Evolutionary conservation across 1,140 invertebrate species (phyloP).

Genomic region (Elymnias hypermnestra): DNA sequence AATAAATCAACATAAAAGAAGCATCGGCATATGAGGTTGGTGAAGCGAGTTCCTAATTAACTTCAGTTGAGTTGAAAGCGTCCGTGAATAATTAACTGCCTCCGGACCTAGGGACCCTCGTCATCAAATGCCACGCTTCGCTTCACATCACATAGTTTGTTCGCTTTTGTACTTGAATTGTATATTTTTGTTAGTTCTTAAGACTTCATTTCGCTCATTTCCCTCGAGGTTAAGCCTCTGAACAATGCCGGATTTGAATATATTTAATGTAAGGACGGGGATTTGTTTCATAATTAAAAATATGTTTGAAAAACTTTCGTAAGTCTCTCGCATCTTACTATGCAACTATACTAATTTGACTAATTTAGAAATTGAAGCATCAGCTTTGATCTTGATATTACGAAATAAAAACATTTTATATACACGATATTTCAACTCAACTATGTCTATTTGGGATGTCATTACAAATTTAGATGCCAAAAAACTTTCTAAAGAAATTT

Average conservation of each 20-base stretch:
- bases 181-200: conserved; percentile 20
- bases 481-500: no score
- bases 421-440: no score
- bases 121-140: conserved; percentile 46
- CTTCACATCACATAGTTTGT: conserved; percentile 45
- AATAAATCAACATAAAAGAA: conserved; percentile 11
- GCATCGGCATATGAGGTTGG: conserved; percentile 15
- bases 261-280: background rate
- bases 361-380: no score
- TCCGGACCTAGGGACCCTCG: conserved; percentile 35
- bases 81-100: conserved; percentile 56
- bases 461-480: no score
- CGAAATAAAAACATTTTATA: no score
- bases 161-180: conserved; percentile 27
- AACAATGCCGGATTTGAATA: conserved; percentile 5
- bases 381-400: no score
- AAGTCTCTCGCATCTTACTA: no score
- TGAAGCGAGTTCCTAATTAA: conserved; percentile 34
- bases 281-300: background rate
- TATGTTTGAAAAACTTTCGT: no score
- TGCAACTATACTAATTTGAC: no score
- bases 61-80: conserved; percentile 42
- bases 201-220: conserved; percentile 20
- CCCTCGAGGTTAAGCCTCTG: conserved; percentile 5
- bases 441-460: no score